Evolutionary conservation across 1,140 invertebrate genomes (phyloP), one percentile per base, ranked within the genome.

Genomic region (Cydia fagiglandana): DNA sequence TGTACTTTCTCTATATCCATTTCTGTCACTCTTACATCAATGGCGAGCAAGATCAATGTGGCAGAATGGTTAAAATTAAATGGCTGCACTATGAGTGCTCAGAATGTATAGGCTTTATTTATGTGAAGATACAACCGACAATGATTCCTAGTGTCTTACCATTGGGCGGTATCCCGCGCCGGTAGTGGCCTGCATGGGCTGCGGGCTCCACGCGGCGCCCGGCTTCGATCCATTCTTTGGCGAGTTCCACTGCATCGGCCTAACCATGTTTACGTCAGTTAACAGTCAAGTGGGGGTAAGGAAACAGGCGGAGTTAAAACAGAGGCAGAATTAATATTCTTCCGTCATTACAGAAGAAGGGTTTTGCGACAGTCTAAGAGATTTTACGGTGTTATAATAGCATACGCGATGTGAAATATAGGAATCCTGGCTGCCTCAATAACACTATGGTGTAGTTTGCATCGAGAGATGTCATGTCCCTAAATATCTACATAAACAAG

Each of bases 241-340:
- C 53, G 97, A 97, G 91, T 96, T 97, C 97, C 97, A 97, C 93
- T 97, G 96, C 94, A 97, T 94, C 94, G 90, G 95, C 94, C 93
- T 97, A 87, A 75, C 80, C 80, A 74, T 79, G 77, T 77, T 81
- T 76, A 56, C 76, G 79, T 81, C 76, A 78, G 74, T 78, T 76
- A 78, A 77, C 56, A 61, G 9, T 61, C 56, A 61, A 20, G 56
- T 61, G n/a, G 56, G 56, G 56, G 56, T 56, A 24, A 20, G 17
- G 17, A 24, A 24, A 24, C 17, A 7, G n/a, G n/a, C 4, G 17
- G 6, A 7, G 4, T 53, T 53, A n/a, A 53, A n/a, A 53, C 50
- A n/a, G 50, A 30, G 30, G 15, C 50, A 53, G 13, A n/a, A 53
- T 15, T n/a, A 17, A 17, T 7, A 17, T n/a, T 17, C n/a, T 53